Conservation (phyloP, 1,140 invertebrate genomes). For the Drosophila tani region DNA sequence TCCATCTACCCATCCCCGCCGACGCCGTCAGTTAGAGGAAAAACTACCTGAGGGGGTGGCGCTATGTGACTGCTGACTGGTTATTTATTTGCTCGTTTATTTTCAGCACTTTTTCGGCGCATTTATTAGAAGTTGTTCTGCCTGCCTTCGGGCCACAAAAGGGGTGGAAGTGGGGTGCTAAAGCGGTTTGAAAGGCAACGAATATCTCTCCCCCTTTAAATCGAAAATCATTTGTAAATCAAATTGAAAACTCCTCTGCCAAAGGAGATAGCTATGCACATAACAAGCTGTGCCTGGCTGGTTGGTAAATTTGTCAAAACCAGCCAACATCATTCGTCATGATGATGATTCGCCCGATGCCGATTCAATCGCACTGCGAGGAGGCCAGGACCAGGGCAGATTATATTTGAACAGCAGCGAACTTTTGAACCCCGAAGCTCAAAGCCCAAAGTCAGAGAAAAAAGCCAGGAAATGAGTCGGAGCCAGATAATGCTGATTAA, state of each 20-base stretch:
- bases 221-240: constrained; percentile 72
- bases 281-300: constrained; percentile 33
- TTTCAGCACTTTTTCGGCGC: constrained; percentile 70
- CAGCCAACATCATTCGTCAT: constrained; percentile 68
- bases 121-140: constrained; percentile 66
- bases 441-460: neutral
- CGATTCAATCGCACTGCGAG: constrained; percentile 38
- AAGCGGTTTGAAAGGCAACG: constrained; percentile 20
- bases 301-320: constrained; percentile 64
- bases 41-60: constrained; percentile 47
- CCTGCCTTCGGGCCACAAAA: constrained; percentile 25
- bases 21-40: neutral
- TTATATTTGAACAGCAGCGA: constrained; percentile 54
- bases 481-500: constrained; percentile 54
- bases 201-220: constrained; percentile 29
- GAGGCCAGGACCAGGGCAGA: constrained; percentile 15
- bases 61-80: constrained; percentile 32
- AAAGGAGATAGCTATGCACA: constrained; percentile 51
- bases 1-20: neutral
- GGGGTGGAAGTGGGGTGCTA: constrained; percentile 15
- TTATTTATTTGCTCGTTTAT: constrained; percentile 73
- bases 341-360: constrained; percentile 25
- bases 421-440: constrained; percentile 29
- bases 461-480: constrained; percentile 34
- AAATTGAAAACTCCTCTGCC: constrained; percentile 57